These are phyloP conservation scores for Gobiocypris rarus DNA, from an alignment of 2,113 vertebrate species.

Conservation along the genomic window DNA sequence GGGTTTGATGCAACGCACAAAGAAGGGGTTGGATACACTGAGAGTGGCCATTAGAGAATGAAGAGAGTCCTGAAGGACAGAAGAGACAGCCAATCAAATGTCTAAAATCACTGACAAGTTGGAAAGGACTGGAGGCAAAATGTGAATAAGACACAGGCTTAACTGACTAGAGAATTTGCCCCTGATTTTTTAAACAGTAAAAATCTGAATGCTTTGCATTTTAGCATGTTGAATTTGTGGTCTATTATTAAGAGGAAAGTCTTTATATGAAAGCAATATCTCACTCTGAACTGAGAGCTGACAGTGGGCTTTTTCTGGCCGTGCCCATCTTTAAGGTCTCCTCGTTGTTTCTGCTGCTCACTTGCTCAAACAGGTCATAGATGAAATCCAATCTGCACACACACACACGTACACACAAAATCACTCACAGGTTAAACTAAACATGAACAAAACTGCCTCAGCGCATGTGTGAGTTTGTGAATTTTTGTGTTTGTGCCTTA, in stretches of 20 bases:
- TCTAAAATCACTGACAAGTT: neutral
- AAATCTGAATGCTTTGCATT: neutral
- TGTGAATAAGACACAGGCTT: neutral
- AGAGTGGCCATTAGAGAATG: slow-evolving; percentile 90
- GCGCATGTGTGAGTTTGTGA: neutral
- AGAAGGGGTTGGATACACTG: slow-evolving; percentile 90
- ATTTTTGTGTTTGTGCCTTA: slow-evolving; percentile 53
- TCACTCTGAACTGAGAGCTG: slow-evolving; percentile 94
- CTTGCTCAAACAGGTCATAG: slow-evolving; percentile 92
- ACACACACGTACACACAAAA: slow-evolving; percentile 29
- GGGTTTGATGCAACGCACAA: slow-evolving; percentile 93
- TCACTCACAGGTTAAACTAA: neutral
- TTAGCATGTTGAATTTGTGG: neutral
- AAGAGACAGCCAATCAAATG: neutral
- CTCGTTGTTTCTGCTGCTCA: slow-evolving; percentile 86
- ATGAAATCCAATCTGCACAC: slow-evolving; percentile 87
- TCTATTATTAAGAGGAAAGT: neutral
- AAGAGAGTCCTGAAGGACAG: slow-evolving; percentile 83
- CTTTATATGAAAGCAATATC: slow-evolving; percentile 39
- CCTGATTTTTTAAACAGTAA: neutral
- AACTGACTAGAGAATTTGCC: neutral
- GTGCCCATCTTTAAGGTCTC: slow-evolving; percentile 91
- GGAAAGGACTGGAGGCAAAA: neutral
- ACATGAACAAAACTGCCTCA: neutral
- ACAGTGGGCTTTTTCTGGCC: slow-evolving; percentile 89